Evolutionary conservation across 2,797 vertebrate species (phyloP).

Genomic region (Threskiornis aethiopicus): DNA sequence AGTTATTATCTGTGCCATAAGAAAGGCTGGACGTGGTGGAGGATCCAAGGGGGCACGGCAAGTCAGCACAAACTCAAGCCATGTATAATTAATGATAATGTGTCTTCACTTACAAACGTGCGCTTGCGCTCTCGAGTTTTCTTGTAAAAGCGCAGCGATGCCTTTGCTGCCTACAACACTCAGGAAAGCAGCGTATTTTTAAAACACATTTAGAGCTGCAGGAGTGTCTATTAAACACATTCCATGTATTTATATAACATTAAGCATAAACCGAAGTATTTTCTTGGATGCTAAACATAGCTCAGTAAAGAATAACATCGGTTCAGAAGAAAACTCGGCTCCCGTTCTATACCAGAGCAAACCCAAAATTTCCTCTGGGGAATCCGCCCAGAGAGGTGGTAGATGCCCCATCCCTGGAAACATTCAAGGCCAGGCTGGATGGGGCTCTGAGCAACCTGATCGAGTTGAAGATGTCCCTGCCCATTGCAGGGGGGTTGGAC

Average conservation of each 20-base stretch:
- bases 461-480: not conserved
- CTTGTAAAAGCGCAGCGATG: not conserved
- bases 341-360: not conserved
- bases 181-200: not conserved
- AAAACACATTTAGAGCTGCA: not conserved
- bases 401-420: not conserved
- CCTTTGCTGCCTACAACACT: not conserved
- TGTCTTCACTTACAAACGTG: not conserved
- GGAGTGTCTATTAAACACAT: not conserved
- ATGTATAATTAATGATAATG: not conserved
- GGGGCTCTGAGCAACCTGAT: not conserved
- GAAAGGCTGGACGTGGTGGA: not conserved
- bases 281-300: not conserved
- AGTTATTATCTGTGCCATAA: not conserved
- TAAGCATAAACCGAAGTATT: not conserved
- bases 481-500: not conserved
- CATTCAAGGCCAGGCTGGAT: not conserved
- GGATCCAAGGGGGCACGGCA: not conserved
- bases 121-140: not conserved
- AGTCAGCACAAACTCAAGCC: not conserved
- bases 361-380: not conserved
- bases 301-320: not conserved
- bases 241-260: not conserved
- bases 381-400: not conserved
- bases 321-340: not conserved